These are phyloP conservation scores for Lepidostoma basale DNA, from an alignment of 1,140 invertebrate species.

Conservation along the genomic window DNA sequence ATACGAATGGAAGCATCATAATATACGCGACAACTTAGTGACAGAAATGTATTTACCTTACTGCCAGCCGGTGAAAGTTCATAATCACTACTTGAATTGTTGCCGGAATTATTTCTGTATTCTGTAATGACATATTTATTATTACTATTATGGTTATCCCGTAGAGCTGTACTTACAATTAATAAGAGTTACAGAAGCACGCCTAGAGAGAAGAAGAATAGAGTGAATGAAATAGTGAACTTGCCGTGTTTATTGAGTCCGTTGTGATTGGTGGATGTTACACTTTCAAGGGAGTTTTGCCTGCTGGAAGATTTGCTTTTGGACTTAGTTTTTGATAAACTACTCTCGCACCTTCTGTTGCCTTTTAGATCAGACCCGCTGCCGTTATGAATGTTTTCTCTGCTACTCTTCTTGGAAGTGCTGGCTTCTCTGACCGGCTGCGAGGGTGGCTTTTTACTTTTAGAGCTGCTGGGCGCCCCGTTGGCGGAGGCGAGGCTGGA, in stretches of 20 bases:
- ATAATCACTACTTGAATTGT: conserved; percentile 45
- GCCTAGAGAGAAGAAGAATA: no score
- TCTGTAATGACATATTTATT: conserved; percentile 35
- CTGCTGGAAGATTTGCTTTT: conserved; percentile 43
- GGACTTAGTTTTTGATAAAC: conserved; percentile 38
- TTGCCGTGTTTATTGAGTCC: conserved; percentile 37
- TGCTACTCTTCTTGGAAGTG: conserved; percentile 16
- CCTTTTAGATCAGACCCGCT: background rate
- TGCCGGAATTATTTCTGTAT: conserved; percentile 43
- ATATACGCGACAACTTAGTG: no score
- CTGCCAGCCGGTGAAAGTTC: conserved; percentile 44
- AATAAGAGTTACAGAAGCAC: no score
- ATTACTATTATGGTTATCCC: background rate
- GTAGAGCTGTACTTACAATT: no score
- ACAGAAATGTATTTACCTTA: conserved; percentile 34
- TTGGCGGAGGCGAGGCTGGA: conserved; percentile 37
- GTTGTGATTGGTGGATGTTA: conserved; percentile 37
- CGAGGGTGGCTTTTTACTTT: conserved; percentile 33
- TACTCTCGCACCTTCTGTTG: conserved; percentile 33
- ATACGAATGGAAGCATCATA: no score
- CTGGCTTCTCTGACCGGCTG: conserved; percentile 13
- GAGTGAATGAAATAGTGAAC: conserved; percentile 12
- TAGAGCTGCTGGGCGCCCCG: conserved; percentile 19
- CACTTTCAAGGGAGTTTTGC: conserved; percentile 42
- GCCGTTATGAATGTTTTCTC: conserved; percentile 24